Percentiles rank a stretch among this genome's conserved stretches.
Evolutionary conservation across 2,797 vertebrate genomes (phyloP).

Genomic region (Squalus acanthias): DNA sequence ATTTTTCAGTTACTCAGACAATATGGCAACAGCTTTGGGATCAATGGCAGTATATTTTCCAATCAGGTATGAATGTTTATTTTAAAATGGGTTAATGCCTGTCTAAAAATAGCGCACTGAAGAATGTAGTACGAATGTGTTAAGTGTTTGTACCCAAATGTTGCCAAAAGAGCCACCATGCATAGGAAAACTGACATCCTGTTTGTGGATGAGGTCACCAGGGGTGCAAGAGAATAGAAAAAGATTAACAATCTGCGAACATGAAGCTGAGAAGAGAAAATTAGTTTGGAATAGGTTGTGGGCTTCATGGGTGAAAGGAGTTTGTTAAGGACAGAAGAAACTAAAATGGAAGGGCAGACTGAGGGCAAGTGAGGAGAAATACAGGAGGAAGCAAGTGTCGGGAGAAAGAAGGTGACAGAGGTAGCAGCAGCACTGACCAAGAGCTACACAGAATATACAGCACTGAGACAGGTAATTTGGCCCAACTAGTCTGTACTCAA

Average conservation of each 20-base stretch:
- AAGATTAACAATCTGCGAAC: not conserved
- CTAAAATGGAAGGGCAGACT: no score
- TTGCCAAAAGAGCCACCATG: not conserved
- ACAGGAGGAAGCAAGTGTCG: no score
- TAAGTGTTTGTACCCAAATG: not conserved
- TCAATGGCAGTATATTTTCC: not conserved
- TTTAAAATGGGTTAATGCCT: not conserved
- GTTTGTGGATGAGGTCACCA: not conserved
- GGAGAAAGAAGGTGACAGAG: no score
- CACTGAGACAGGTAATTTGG: no score
- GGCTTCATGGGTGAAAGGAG: not conserved
- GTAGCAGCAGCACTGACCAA: no score
- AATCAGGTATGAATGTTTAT: not conserved
- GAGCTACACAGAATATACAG: no score
- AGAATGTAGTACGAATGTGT: not conserved
- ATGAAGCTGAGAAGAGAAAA: not conserved
- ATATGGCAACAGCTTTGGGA: not conserved
- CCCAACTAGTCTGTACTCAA: no score
- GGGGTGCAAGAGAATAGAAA: not conserved
- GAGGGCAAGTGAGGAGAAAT: no score
- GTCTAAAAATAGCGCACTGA: not conserved
- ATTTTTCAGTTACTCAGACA: not conserved
- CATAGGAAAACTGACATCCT: not conserved
- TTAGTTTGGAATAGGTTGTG: not conserved
- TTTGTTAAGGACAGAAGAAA: not conserved